A percentile compares a stretch with the other conserved stretches of the same genome.
Conservation (phyloP, 2,888 invertebrate species). For the Heteromyza rotundicornis region DNA sequence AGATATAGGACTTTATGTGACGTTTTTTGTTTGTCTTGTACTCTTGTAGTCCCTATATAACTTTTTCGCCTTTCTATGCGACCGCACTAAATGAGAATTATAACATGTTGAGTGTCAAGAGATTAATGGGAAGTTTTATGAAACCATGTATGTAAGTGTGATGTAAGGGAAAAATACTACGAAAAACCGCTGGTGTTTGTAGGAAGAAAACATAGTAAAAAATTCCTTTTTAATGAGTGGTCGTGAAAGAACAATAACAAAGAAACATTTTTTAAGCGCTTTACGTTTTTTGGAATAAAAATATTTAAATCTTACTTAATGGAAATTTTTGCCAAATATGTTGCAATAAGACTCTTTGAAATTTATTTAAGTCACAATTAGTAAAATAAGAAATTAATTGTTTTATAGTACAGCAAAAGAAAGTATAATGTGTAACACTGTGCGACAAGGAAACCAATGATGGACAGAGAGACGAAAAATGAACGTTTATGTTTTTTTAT, state of each 20-base stretch:
- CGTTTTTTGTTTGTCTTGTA: slow-evolving; percentile 12
- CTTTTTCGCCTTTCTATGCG: slow-evolving; percentile 23
- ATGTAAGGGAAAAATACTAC: background rate
- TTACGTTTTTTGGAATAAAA: slow-evolving; percentile 55
- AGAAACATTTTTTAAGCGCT: slow-evolving; percentile 47
- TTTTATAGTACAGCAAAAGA: no score
- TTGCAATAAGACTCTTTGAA: no score
- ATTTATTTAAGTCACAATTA: no score
- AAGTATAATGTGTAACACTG: no score
- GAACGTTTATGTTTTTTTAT: no score
- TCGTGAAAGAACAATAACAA: slow-evolving; percentile 14
- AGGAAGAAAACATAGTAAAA: slow-evolving; percentile 28
- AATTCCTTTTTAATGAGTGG: slow-evolving; percentile 54
- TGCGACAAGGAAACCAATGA: no score
- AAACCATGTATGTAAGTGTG: background rate
- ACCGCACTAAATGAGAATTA: slow-evolving; percentile 55
- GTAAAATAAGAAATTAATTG: no score
- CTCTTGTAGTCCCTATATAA: no score
- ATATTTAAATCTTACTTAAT: slow-evolving; percentile 48
- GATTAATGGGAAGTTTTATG: slow-evolving; percentile 39
- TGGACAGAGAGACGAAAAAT: no score
- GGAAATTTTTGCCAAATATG: no score
- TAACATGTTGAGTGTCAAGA: slow-evolving; percentile 53
- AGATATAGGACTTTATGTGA: background rate
- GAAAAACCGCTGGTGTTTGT: background rate